These are phyloP conservation scores for Alces alces DNA, from an alignment of 2,113 vertebrate species.

Conservation along the genomic window DNA sequence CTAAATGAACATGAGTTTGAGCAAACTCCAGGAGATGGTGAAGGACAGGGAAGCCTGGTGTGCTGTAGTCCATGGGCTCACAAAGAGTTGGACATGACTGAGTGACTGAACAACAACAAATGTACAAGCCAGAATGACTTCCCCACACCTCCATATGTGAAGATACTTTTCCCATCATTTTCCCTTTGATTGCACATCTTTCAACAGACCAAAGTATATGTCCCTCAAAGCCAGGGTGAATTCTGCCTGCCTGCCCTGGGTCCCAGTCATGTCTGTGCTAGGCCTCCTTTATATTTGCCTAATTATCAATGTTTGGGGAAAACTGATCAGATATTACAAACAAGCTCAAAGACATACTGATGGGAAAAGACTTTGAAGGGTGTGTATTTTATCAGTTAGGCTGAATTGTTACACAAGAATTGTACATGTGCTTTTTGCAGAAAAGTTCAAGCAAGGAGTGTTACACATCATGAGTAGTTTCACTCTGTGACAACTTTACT, in stretches of 20 bases:
- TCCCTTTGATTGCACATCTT: neutral
- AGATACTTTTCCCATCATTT: neutral
- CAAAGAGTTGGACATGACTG: neutral
- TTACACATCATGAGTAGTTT: neutral
- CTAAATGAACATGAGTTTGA: neutral
- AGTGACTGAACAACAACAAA: neutral
- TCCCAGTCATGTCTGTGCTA: neutral
- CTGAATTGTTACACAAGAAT: neutral
- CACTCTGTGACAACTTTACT: neutral
- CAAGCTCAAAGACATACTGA: neutral
- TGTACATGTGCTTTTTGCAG: neutral
- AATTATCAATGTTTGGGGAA: neutral
- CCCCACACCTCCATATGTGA: neutral
- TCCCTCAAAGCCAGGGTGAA: neutral
- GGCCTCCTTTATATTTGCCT: neutral
- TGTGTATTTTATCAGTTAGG: neutral
- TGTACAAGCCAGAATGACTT: neutral
- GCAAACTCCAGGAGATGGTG: neutral
- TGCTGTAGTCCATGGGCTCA: neutral
- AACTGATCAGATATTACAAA: neutral
- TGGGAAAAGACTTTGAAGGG: neutral
- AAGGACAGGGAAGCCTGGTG: neutral
- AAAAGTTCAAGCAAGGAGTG: neutral
- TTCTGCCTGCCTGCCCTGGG: neutral
- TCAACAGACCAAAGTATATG: neutral